Evolutionary conservation across 2,888 invertebrate genomes (phyloP).

Genomic region (Morinoia aosen): DNA sequence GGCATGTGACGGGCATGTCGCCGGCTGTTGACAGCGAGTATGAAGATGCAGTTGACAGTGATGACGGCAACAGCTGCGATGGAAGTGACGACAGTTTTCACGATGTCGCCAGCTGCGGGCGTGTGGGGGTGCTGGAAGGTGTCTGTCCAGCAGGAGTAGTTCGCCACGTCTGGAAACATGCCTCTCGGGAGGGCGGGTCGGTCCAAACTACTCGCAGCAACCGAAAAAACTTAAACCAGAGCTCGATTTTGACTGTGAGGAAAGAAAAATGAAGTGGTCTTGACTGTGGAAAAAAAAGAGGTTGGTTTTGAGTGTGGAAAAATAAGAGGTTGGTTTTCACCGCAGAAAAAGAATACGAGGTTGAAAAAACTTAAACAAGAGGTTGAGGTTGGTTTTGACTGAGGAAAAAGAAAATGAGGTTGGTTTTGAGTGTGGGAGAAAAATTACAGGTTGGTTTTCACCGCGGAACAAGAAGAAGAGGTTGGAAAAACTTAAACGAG

Average conservation of each 20-base stretch:
- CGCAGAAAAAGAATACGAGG: no score
- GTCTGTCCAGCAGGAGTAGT: constrained; percentile 64
- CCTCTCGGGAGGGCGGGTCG: not conserved
- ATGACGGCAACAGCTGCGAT: constrained; percentile 84
- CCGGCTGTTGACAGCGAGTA: constrained; percentile 82
- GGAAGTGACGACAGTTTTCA: constrained; percentile 80
- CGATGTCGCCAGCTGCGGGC: constrained; percentile 74
- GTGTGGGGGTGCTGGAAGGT: constrained; percentile 61
- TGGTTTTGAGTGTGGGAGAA: no score
- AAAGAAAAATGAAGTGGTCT: not conserved
- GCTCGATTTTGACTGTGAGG: no score
- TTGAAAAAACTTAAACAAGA: no score
- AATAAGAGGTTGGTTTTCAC: no score
- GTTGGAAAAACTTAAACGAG: no score
- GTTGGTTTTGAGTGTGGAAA: not conserved
- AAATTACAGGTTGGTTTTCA: no score
- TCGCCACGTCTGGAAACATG: constrained; percentile 60
- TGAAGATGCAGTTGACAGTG: constrained; percentile 77
- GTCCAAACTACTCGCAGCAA: no score
- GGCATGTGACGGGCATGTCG: constrained; percentile 88
- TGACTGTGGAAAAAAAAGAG: not conserved
- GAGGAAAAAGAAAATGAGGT: no score
- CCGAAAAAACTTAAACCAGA: no score
- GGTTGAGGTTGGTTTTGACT: no score
- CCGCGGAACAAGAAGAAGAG: no score